These are phyloP conservation scores for Bellardia pandia DNA, from an alignment of 2,888 invertebrate species.

Conservation along the genomic window DNA sequence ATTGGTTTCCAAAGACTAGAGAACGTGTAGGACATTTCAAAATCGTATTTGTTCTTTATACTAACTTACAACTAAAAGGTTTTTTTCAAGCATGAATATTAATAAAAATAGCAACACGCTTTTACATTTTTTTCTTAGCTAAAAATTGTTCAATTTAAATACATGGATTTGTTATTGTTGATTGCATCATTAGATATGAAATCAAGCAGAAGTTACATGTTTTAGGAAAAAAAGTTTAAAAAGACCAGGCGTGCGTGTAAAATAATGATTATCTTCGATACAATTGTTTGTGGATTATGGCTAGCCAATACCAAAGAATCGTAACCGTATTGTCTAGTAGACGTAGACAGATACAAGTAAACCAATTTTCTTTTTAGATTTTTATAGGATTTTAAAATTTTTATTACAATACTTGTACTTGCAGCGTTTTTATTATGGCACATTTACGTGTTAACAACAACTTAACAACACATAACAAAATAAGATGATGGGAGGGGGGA, in stretches of 20 bases:
- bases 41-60: too few relatives aligned
- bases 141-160: constrained; percentile 52
- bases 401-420: constrained; percentile 58
- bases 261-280: constrained; percentile 28
- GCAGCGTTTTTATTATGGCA: constrained; percentile 61
- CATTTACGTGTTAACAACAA: constrained; percentile 59
- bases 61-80: not conserved
- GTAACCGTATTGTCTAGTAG: not conserved
- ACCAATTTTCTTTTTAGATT: constrained; percentile 24
- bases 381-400: constrained; percentile 70
- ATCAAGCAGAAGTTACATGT: constrained; percentile 72
- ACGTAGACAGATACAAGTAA: constrained; percentile 34
- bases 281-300: constrained; percentile 47
- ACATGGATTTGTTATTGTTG: constrained; percentile 66
- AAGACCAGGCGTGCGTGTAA: constrained; percentile 52
- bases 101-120: constrained; percentile 5
- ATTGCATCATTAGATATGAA: constrained; percentile 74
- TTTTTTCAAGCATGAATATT: not conserved
- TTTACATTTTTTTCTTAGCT: not conserved
- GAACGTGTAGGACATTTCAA: too few relatives aligned
- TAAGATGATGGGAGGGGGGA: not conserved
- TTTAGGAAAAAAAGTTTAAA: constrained; percentile 51
- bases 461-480: constrained; percentile 42
- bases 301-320: constrained; percentile 28
- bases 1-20: too few relatives aligned